These are phyloP conservation scores for Phodopus roborovskii DNA, from an alignment of 2,113 vertebrate species.

Conservation along the genomic window DNA sequence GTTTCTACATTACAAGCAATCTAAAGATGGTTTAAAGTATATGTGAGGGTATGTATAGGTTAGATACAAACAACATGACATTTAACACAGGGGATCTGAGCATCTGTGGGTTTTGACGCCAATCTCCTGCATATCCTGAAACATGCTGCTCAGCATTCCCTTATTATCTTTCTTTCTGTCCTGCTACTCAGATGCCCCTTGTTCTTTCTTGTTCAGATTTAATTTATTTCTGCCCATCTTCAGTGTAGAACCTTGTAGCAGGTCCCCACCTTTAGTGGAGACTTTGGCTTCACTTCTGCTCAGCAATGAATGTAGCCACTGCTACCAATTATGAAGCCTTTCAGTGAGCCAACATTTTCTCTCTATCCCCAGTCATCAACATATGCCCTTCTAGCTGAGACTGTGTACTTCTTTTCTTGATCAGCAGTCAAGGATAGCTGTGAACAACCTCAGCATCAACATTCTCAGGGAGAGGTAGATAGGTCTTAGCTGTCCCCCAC, in stretches of 20 bases:
- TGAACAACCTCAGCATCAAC: background rate
- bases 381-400: background rate
- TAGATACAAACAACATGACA: background rate
- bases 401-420: background rate
- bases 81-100: background rate
- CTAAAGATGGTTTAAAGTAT: background rate
- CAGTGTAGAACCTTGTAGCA: too few species aligned
- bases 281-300: background rate
- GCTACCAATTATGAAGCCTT: background rate
- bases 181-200: background rate
- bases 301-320: background rate
- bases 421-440: background rate
- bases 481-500: background rate
- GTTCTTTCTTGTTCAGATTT: background rate
- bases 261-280: too few species aligned
- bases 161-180: background rate
- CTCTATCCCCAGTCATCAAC: background rate
- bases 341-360: background rate
- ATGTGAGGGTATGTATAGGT: background rate
- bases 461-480: background rate
- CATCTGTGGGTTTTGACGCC: background rate
- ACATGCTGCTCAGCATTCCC: background rate
- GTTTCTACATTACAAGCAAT: background rate
- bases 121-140: background rate
- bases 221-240: background rate